These are phyloP conservation scores for Coregonus clupeaformis DNA, from an alignment of 2,113 vertebrate species.

Conservation along the genomic window DNA sequence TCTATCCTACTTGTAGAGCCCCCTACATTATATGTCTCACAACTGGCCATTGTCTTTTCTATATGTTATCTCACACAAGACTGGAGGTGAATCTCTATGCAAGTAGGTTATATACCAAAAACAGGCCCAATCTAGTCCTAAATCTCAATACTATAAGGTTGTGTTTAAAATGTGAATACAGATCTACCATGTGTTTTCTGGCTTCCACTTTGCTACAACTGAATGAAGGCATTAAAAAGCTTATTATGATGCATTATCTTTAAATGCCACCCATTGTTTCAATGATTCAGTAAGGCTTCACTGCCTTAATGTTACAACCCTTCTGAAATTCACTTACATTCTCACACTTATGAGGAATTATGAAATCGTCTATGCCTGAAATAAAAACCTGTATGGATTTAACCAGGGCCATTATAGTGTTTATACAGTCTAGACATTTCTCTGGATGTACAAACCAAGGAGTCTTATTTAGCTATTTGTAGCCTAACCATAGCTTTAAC, in stretches of 20 bases:
- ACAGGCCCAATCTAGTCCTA: conserved; percentile 16
- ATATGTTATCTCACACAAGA: neutral
- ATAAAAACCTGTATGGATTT: no score
- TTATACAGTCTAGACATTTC: no score
- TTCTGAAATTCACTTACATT: no score
- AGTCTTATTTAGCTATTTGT: no score
- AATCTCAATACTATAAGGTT: conserved; percentile 48
- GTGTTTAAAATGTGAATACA: conserved; percentile 50
- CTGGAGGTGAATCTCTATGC: neutral
- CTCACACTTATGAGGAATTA: no score
- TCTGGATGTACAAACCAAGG: no score
- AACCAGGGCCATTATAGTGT: no score
- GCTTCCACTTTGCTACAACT: conserved; percentile 53
- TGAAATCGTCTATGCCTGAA: no score
- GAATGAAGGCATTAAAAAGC: conserved; percentile 64
- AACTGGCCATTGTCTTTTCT: no score
- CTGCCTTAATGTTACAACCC: conserved; percentile 19
- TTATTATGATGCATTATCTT: conserved; percentile 70
- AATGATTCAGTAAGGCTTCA: neutral
- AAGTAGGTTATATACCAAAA: neutral
- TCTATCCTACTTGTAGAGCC: no score
- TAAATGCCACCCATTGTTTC: conserved; percentile 64
- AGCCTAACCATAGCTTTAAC: no score
- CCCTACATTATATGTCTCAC: no score
- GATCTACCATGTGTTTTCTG: conserved; percentile 69